Conservation (phyloP, 2,888 invertebrate genomes). For the Hemistola chrysoprasaria region DNA sequence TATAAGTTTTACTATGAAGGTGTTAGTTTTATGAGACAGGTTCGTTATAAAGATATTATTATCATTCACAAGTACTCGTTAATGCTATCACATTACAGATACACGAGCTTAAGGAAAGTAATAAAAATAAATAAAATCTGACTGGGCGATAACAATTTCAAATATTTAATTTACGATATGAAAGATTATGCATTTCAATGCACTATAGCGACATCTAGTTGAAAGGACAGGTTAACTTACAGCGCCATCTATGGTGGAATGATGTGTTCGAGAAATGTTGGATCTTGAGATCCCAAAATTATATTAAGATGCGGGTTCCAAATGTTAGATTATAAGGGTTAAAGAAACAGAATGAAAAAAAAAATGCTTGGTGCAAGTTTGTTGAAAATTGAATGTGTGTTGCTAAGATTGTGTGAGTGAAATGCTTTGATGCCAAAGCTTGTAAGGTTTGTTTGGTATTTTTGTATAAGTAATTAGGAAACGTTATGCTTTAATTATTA, state of each 20-base stretch:
- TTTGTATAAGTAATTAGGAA: slow-evolving; percentile 25
- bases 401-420: slow-evolving; percentile 40
- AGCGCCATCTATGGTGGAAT: slow-evolving; percentile 21
- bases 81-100: too few species aligned
- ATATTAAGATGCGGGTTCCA: slow-evolving; percentile 25
- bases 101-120: too few species aligned
- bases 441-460: slow-evolving; percentile 34
- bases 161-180: slow-evolving; percentile 5
- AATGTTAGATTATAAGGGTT: slow-evolving; percentile 32
- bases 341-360: slow-evolving; percentile 16
- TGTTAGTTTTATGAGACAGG: too few species aligned
- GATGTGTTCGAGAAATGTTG: neutral
- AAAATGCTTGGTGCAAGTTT: slow-evolving; percentile 27
- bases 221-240: neutral
- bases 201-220: slow-evolving; percentile 16
- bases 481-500: slow-evolving; percentile 43
- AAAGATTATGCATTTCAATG: neutral
- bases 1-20: too few species aligned
- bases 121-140: too few species aligned
- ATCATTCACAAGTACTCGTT: too few species aligned
- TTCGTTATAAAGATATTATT: too few species aligned
- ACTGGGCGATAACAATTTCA: too few species aligned
- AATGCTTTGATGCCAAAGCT: slow-evolving; percentile 58
- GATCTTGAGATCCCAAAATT: slow-evolving; percentile 10
- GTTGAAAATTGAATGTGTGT: slow-evolving; percentile 34